Base-by-base conservation (phyloP, 2,888 invertebrate genomes). In the Stramonita haemastoma region DNA sequence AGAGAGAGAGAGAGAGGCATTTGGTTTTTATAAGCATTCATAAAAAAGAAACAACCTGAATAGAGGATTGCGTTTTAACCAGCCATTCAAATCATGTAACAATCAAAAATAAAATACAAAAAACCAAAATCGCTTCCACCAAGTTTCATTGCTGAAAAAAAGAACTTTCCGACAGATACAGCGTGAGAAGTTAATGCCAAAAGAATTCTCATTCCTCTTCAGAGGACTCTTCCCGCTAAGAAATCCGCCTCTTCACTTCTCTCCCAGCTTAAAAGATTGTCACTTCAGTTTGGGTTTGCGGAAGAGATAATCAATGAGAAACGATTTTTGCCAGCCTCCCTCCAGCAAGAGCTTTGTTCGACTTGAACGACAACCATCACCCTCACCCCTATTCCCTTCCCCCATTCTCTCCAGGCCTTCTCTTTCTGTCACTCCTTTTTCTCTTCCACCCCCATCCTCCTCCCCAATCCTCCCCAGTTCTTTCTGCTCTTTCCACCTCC, bases 221-320 rank as follows among this genome's bases (percentile, higher is more conserved):
- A 83, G 19, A 15, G 26, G 79, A 34, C 32, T 79, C 15, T 26
- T 79, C 79, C 79, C 17, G 34, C 79, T 32, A 19, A 56, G 22
- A 77, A 79, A 26, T 19, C 46, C 56, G 15, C 46, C 26, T n/a
- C 83, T 56, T 46, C 79, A 4, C 79, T 29, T 79, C n/a, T 46
- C 79, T 34, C 34, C n/a, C 79, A 22, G 46, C 83, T n/a, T 83
- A 46, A 29, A 83, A 83, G 46, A 83, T 83, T 34, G 83, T 83
- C 36, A 8, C 46, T 46, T 26, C 26, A 46, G 46, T 83, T 26
- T 83, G 46, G 79, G 79, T 73, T 73, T 73, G 73, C 73, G 22
- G 73, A 73, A 29, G 73, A 73, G 73, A n/a, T 79, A 34, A 79
- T 79, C 79, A 79, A 79, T 79, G 17, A 79, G 19, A 32, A 32